Percentiles rank a stretch among this genome's conserved stretches.
phyloP scores from a whole-genome alignment of 2,113 vertebrate species.

The Oncorhynchus mykiss region DNA sequence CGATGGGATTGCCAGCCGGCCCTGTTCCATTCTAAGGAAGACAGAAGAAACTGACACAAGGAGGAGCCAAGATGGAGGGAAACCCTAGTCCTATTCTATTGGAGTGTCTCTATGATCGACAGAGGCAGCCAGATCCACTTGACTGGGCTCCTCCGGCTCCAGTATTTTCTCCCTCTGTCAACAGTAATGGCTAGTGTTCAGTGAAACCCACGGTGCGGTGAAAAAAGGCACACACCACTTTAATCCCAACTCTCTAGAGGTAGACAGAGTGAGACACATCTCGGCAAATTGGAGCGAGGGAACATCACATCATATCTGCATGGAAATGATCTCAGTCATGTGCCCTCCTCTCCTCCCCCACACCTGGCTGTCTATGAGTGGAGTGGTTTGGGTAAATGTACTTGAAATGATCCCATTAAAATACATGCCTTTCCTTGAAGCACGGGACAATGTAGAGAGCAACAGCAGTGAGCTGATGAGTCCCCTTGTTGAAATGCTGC shows the following conservation, averaged over 20 bases:
- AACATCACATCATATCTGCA: conserved; percentile 45
- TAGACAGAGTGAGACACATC: conserved; percentile 28
- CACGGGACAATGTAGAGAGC: conserved; percentile 8
- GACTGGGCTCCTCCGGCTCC: conserved; percentile 25
- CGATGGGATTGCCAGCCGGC: background rate
- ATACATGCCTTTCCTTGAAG: conserved; percentile 24
- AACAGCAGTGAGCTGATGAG: background rate
- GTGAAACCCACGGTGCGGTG: conserved; percentile 29
- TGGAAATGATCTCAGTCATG: conserved; percentile 28
- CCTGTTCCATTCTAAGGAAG: background rate
- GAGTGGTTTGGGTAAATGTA: conserved; percentile 46
- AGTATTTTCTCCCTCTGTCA: conserved; percentile 22
- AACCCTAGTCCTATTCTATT: conserved; percentile 43
- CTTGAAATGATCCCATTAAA: conserved; percentile 52
- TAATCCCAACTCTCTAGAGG: conserved; percentile 36
- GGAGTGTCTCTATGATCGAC: conserved; percentile 35
- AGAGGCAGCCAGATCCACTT: conserved; percentile 38
- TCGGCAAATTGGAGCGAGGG: conserved; percentile 13
- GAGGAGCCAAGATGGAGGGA: conserved; percentile 52
- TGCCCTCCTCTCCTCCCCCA: conserved; percentile 10
- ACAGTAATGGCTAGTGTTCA: conserved; percentile 37
- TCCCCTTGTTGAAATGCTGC: conserved; percentile 28
- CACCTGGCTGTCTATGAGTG: background rate
- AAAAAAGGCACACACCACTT: conserved; percentile 33
- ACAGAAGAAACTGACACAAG: conserved; percentile 29